Conservation (phyloP, 2,888 invertebrate species). For the Sphaerophoria rueppellii region DNA sequence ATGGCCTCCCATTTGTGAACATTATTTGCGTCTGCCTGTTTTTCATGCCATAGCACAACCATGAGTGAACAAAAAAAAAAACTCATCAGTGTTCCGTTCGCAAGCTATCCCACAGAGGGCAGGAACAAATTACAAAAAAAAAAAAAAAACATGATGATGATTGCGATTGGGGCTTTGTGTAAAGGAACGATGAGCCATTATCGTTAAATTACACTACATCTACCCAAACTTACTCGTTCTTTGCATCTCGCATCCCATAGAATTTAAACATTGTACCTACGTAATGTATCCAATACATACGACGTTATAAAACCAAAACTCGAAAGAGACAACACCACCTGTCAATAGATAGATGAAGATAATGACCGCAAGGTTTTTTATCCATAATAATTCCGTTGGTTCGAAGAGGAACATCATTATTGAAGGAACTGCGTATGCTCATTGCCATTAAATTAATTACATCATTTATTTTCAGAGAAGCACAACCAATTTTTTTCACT, state of each 20-base stretch:
- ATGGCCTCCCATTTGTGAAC: constrained; percentile 62
- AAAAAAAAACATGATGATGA: constrained; percentile 60
- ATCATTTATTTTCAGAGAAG: constrained; percentile 75
- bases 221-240: constrained; percentile 1
- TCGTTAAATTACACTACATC: constrained; percentile 56
- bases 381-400: constrained; percentile 57
- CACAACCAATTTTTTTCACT: constrained; percentile 46
- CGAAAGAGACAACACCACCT: constrained; percentile 58
- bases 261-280: background rate
- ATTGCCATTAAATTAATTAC: constrained; percentile 77
- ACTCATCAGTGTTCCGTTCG: constrained; percentile 54
- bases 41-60: constrained; percentile 8
- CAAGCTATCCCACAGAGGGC: constrained; percentile 38
- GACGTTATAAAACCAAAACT: background rate
- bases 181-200: constrained; percentile 59
- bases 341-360: constrained; percentile 23
- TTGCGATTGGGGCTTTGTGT: constrained; percentile 43
- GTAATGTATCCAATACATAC: background rate
- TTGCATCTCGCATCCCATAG: background rate
- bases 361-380: constrained; percentile 51
- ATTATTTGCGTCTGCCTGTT: constrained; percentile 46
- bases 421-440: constrained; percentile 69
- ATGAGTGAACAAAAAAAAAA: constrained; percentile 21
- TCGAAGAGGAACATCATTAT: constrained; percentile 72
- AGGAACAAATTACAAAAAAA: constrained; percentile 3